These are phyloP conservation scores for Chaitophorus viminalis DNA, from an alignment of 2,888 invertebrate species.

Conservation along the genomic window DNA sequence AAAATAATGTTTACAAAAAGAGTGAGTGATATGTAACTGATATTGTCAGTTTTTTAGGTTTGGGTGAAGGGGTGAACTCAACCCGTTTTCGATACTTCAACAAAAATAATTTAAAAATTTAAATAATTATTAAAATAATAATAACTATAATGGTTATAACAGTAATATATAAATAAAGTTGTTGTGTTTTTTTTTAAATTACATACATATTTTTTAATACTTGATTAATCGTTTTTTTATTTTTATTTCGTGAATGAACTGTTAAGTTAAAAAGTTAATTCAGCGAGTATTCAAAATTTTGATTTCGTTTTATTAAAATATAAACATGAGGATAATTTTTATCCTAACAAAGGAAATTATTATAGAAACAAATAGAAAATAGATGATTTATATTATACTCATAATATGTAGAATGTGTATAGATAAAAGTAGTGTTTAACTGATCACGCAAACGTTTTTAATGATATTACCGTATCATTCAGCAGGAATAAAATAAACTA, in stretches of 20 bases:
- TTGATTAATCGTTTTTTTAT: neutral
- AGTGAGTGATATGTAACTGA: too few relatives aligned
- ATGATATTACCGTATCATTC: neutral
- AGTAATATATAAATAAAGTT: neutral
- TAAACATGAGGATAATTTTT: neutral
- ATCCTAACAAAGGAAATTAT: neutral
- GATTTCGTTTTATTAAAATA: neutral
- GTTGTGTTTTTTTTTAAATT: too few relatives aligned
- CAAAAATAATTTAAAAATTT: too few relatives aligned
- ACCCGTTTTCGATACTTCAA: too few relatives aligned
- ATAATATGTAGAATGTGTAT: neutral
- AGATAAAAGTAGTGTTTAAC: neutral
- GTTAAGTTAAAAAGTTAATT: neutral
- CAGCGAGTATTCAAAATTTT: neutral
- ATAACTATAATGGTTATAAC: neutral
- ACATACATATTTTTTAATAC: neutral
- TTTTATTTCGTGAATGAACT: neutral
- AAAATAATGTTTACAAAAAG: too few relatives aligned
- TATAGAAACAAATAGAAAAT: neutral
- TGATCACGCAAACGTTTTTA: constrained; percentile 4
- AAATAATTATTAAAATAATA: neutral
- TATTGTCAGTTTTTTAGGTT: too few relatives aligned
- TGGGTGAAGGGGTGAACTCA: too few relatives aligned
- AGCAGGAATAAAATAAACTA: neutral
- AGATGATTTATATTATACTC: neutral